Conservation (phyloP, 2,888 invertebrate genomes). For the Sacculina carcini region DNA sequence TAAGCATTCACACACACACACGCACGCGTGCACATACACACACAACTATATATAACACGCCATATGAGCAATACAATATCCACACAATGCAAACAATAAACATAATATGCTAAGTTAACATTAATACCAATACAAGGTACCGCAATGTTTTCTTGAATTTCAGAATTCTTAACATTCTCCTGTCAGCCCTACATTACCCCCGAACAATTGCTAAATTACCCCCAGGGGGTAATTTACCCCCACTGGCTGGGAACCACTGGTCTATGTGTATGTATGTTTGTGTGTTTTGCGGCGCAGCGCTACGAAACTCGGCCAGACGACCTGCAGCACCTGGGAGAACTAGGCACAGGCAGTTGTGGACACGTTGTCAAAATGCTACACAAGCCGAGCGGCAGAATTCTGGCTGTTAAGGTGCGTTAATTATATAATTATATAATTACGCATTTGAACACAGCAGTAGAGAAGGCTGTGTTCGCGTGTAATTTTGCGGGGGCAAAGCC, state of each 20-base stretch:
- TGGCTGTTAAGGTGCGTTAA: slow-evolving; percentile 61
- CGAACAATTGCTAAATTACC: too few relatives aligned
- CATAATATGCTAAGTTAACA: too few relatives aligned
- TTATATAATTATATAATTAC: not conserved
- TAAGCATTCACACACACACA: not conserved
- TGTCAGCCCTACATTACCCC: too few relatives aligned
- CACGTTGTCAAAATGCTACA: slow-evolving; percentile 93
- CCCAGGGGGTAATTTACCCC: too few relatives aligned
- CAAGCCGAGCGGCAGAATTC: slow-evolving; percentile 50
- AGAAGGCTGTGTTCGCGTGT: not conserved
- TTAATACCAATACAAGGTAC: too few relatives aligned
- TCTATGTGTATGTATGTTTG: not conserved
- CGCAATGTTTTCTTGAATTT: too few relatives aligned
- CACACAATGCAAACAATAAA: too few relatives aligned
- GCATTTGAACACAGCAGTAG: not conserved
- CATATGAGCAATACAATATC: too few relatives aligned
- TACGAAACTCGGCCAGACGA: slow-evolving; percentile 59
- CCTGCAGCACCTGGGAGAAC: slow-evolving; percentile 55
- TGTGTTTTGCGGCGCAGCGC: slow-evolving; percentile 21
- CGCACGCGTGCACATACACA: too few relatives aligned
- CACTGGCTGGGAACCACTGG: not conserved
- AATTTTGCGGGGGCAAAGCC: too few relatives aligned
- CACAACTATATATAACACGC: too few relatives aligned
- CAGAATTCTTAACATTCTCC: too few relatives aligned
- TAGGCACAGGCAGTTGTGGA: slow-evolving; percentile 87